Percentiles rank a stretch among this genome's conserved stretches.
phyloP scores from a whole-genome alignment of 2,113 vertebrate species.

The Hoplias malabaricus region DNA sequence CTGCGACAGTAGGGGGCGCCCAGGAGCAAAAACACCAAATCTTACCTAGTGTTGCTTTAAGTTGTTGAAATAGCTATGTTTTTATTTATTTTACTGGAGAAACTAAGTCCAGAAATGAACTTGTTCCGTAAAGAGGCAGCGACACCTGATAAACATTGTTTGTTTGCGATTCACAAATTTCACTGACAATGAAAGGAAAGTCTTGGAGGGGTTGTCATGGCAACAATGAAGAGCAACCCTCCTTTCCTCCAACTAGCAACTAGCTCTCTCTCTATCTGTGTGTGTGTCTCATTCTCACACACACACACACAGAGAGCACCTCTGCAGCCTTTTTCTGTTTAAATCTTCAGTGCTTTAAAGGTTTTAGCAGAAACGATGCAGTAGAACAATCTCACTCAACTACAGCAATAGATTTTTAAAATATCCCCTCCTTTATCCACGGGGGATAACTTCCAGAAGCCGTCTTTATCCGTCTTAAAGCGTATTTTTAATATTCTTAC shows the following conservation, averaged over 20 bases:
- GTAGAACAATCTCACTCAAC: no score
- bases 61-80: no score
- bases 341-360: not conserved
- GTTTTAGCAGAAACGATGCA: not conserved
- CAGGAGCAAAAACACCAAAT: no score
- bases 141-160: not conserved
- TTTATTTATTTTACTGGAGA: not conserved
- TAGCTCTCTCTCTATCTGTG: no score
- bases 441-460: no score
- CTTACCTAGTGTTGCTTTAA: no score
- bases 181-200: not conserved
- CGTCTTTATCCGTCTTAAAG: no score
- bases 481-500: no score
- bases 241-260: not conserved
- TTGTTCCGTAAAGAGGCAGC: not conserved
- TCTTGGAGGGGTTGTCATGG: constrained; percentile 8
- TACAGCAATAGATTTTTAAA: no score
- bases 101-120: not conserved
- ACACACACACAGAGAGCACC: not conserved
- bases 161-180: not conserved
- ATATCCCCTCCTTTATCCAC: no score
- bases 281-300: not conserved
- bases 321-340: not conserved
- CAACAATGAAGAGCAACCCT: constrained; percentile 1
- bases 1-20: no score